These are phyloP conservation scores for Blera fallax DNA, from an alignment of 2,888 invertebrate species.

Conservation along the genomic window DNA sequence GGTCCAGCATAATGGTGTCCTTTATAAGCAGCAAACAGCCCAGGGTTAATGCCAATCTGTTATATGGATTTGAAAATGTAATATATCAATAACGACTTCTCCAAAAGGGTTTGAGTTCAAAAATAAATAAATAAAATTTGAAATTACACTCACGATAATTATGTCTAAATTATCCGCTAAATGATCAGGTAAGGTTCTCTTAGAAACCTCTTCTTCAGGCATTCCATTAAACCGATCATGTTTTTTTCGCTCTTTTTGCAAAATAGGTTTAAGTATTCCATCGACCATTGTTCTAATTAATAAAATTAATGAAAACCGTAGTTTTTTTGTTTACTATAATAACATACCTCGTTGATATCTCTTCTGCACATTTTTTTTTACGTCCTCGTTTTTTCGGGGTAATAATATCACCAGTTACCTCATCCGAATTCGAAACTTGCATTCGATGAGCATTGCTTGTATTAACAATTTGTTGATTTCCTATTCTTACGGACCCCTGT, in stretches of 20 bases:
- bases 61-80: slow-evolving; percentile 59
- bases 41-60: slow-evolving; percentile 99
- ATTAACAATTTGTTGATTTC: slow-evolving; percentile 24
- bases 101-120: neutral
- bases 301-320: slow-evolving; percentile 8
- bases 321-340: neutral
- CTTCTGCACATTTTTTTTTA: slow-evolving; percentile 88
- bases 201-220: slow-evolving; percentile 97
- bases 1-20: slow-evolving; percentile 99
- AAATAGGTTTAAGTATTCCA: slow-evolving; percentile 70
- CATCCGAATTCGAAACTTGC: slow-evolving; percentile 14
- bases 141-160: slow-evolving; percentile 95
- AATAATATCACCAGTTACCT: slow-evolving; percentile 10
- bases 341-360: slow-evolving; percentile 37
- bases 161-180: slow-evolving; percentile 96
- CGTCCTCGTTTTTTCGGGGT: slow-evolving; percentile 92
- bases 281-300: slow-evolving; percentile 66
- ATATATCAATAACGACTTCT: neutral
- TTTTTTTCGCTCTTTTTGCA: slow-evolving; percentile 92
- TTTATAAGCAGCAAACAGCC: slow-evolving; percentile 97
- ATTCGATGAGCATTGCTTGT: slow-evolving; percentile 19
- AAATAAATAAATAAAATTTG: slow-evolving; percentile 42
- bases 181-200: slow-evolving; percentile 96
- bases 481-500: slow-evolving; percentile 5
- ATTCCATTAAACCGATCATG: slow-evolving; percentile 97